phyloP scores from a whole-genome alignment of 2,113 vertebrate genomes.

The Micronycteris hirsuta region DNA sequence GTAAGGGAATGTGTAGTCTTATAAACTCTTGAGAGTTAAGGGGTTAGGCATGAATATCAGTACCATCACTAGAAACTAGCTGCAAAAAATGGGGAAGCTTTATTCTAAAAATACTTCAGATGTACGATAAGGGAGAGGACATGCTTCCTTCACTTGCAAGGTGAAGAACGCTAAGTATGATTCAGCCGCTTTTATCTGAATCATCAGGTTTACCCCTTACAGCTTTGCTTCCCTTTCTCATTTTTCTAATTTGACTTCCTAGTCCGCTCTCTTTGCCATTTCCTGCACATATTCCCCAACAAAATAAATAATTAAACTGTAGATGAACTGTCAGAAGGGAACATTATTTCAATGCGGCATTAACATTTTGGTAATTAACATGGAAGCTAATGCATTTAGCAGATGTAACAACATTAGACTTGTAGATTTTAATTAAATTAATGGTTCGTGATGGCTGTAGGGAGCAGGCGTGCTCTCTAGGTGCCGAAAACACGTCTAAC shows the following conservation, averaged over 20 bases:
- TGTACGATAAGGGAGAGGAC: neutral
- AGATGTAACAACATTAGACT: slow-evolving; percentile 88
- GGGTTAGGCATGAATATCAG: neutral
- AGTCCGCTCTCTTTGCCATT: slow-evolving; percentile 60
- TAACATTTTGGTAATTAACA: slow-evolving; percentile 87
- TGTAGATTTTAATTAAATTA: slow-evolving; percentile 90
- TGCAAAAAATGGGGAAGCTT: neutral
- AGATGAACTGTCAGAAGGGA: slow-evolving; percentile 86
- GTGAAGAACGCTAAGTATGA: slow-evolving; percentile 6
- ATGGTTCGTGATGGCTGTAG: slow-evolving; percentile 85
- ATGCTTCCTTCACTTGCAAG: slow-evolving; percentile 25
- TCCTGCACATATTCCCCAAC: slow-evolving; percentile 71
- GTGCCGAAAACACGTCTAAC: slow-evolving; percentile 82
- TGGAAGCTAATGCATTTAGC: slow-evolving; percentile 86
- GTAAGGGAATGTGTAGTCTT: neutral
- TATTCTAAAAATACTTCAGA: slow-evolving; percentile 24
- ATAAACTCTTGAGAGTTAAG: neutral
- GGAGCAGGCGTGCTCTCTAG: slow-evolving; percentile 84
- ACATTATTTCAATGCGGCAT: slow-evolving; percentile 85
- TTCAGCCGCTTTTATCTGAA: slow-evolving; percentile 6
- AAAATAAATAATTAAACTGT: slow-evolving; percentile 84
- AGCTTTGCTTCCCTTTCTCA: slow-evolving; percentile 55
- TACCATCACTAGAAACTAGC: neutral
- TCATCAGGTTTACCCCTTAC: slow-evolving; percentile 26
- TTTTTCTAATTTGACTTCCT: slow-evolving; percentile 63